Base-by-base conservation (phyloP, 2,797 vertebrate genomes). In the Malurus splendens region DNA sequence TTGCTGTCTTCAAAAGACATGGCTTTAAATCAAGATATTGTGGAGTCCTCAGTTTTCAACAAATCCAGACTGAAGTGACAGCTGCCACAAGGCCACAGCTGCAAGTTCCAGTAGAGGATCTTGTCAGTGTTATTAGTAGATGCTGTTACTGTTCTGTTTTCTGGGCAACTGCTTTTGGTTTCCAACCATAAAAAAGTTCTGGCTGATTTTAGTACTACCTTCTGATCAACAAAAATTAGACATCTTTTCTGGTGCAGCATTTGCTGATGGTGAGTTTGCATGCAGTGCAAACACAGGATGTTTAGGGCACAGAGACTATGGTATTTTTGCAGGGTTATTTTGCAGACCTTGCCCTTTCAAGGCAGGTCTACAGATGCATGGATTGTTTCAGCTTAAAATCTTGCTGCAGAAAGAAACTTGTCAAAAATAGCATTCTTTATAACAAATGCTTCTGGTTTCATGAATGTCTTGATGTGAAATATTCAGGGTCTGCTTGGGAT, bases 201-300 rank as follows among this genome's bases (percentile, higher is more conserved):
- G 45, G 62, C 74, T 96, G 92, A 79, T 95, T 95, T 91, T 95
- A 87, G 89, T 95, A 94, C 96, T 96, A 97, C 86, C 95, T 97
- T 90, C 93, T 96, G 92, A 75, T 61, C 66, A 68, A n/a, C 9
- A 55, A 51, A 38, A 86, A 90, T 90, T 89, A 68, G 80, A 81
- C 83, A 92, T 57, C n/a, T 91, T 55, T 59, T 84, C 44, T 52
- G 41, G 15, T 6, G 9, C 78, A 56, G 48, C 20, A 2, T 89
- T 55, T 79, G 20, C 66, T 83, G 48, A 36, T 41, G 39, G 47
- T 51, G 17, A 14, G 44, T 73, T 54, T 71, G 36, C 7, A 3
- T 39, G 44, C 14, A 11, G 18, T 56, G 13, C 20, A 1, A 50
- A 22, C 47, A 27, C 24, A 54, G 2, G 15, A 9, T 30, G 41